Conservation (phyloP, 64 coral and sea anemone species). For the Dendrophyllia cribrosa region DNA sequence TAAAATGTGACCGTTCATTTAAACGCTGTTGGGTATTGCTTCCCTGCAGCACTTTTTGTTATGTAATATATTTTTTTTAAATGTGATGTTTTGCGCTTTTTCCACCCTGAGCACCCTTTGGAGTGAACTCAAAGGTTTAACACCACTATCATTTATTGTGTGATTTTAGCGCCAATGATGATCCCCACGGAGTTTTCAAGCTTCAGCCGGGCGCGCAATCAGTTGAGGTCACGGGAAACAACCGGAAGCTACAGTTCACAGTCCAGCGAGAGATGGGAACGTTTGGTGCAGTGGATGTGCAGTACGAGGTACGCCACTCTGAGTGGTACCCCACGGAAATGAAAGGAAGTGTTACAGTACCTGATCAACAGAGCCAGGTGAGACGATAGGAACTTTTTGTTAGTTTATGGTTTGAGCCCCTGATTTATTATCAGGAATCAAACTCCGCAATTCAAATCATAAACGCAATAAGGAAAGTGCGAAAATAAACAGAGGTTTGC, state of each 20-base stretch:
- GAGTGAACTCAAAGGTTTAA: no score
- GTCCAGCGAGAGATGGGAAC: constrained; percentile 79
- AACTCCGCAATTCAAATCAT: no score
- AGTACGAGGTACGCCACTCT: constrained; percentile 77
- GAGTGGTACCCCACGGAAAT: constrained; percentile 74
- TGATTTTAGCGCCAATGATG: constrained; percentile 82
- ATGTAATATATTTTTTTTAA: background rate
- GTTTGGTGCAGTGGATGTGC: constrained; percentile 81
- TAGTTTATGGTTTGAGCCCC: no score
- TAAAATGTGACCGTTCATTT: no score
- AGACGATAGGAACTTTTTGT: background rate
- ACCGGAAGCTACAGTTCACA: constrained; percentile 76
- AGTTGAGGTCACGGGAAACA: constrained; percentile 64
- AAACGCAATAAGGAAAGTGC: no score
- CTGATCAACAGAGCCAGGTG: constrained; percentile 67
- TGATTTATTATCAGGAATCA: no score
- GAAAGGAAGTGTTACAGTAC: constrained; percentile 50
- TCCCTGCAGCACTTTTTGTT: background rate
- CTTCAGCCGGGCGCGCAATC: constrained; percentile 55
- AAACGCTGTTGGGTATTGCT: no score
- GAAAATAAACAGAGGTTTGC: no score
- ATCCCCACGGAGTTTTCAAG: constrained; percentile 89
- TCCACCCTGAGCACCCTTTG: no score
- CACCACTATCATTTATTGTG: background rate
- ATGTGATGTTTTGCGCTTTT: background rate